These are phyloP conservation scores for Agrotis exclamationis DNA, from an alignment of 2,888 invertebrate genomes.

Conservation along the genomic window DNA sequence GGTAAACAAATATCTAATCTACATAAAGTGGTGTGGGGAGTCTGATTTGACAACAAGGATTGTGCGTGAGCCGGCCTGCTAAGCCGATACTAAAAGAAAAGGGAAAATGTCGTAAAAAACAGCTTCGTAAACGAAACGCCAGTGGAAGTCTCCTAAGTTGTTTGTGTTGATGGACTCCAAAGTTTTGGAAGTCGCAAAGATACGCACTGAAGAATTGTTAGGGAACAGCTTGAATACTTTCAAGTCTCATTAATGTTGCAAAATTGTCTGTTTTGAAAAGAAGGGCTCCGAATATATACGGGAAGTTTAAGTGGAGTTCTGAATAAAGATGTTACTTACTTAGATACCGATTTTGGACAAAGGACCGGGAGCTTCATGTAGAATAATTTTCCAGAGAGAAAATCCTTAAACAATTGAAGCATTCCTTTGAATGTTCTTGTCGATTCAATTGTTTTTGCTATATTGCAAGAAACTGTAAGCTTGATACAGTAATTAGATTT, in stretches of 20 bases:
- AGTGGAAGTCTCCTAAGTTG: conserved; percentile 46
- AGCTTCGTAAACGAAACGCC: conserved; percentile 55
- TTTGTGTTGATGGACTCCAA: conserved; percentile 57
- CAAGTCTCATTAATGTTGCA: conserved; percentile 54
- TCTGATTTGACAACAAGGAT: conserved; percentile 36
- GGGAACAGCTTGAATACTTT: conserved; percentile 59
- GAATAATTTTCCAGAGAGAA: not conserved
- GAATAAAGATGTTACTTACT: conserved; percentile 24
- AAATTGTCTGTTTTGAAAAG: conserved; percentile 53
- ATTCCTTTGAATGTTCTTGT: not conserved
- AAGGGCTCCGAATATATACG: conserved; percentile 37
- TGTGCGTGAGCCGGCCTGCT: conserved; percentile 46
- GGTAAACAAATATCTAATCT: conserved; percentile 66
- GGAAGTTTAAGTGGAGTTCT: conserved; percentile 42
- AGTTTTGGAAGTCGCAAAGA: conserved; percentile 47
- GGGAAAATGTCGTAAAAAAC: conserved; percentile 60
- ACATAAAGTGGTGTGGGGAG: conserved; percentile 54
- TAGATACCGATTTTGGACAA: conserved; percentile 10
- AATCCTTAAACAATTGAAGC: not conserved
- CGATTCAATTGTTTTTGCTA: not conserved
- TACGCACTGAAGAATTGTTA: conserved; percentile 55
- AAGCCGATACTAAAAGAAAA: conserved; percentile 58
- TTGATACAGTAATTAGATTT: not conserved
- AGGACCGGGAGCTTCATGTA: conserved; percentile 1
- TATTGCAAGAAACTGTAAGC: not conserved